Conservation (phyloP, 2,797 vertebrate genomes). For the Bradypodion ventrale region DNA sequence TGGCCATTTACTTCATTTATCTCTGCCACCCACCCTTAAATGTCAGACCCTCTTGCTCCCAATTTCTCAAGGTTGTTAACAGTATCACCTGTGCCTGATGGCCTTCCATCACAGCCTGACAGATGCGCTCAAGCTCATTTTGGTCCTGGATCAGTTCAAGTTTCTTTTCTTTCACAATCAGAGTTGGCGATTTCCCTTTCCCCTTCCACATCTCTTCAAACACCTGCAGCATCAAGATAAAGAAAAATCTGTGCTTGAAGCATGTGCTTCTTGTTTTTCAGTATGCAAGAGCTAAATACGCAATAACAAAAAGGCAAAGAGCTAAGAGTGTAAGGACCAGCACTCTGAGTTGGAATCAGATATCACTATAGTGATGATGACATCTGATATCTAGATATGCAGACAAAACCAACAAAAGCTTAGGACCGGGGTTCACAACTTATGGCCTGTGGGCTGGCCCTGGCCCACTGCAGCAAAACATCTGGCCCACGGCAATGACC, state of each 20-base stretch:
- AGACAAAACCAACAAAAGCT: background rate
- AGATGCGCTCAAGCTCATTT: slow-evolving; percentile 83
- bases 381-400: background rate
- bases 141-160: slow-evolving; percentile 83
- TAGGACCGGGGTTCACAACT: too few relatives aligned
- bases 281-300: background rate
- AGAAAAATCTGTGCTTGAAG: slow-evolving; percentile 17
- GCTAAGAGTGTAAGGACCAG: background rate
- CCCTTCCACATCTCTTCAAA: slow-evolving; percentile 88
- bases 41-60: slow-evolving; percentile 20
- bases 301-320: background rate
- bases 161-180: slow-evolving; percentile 86
- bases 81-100: slow-evolving; percentile 85
- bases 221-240: slow-evolving; percentile 78
- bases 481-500: too few relatives aligned
- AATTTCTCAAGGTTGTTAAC: slow-evolving; percentile 45
- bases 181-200: slow-evolving; percentile 78
- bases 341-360: background rate
- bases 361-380: background rate
- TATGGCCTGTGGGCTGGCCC: too few relatives aligned
- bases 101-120: slow-evolving; percentile 83
- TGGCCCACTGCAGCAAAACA: too few relatives aligned
- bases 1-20: slow-evolving; percentile 47
- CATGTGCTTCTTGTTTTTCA: background rate
- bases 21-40: slow-evolving; percentile 17